Percentiles rank a stretch among this genome's conserved stretches.
These are phyloP conservation scores for Tachina grossa DNA, from an alignment of 2,888 invertebrate genomes.

Conservation along the genomic window DNA sequence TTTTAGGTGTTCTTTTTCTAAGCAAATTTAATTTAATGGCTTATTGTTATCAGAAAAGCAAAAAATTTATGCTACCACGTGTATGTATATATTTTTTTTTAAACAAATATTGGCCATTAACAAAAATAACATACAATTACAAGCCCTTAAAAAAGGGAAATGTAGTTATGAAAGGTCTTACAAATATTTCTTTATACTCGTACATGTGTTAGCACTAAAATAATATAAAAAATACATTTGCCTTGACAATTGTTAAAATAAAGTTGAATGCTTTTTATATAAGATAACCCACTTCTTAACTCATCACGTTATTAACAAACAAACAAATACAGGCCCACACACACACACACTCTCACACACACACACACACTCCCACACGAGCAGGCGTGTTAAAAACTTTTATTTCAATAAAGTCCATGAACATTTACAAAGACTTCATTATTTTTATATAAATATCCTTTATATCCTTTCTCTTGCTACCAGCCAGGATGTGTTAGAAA, in stretches of 20 bases:
- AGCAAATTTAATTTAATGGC: slow-evolving; percentile 29
- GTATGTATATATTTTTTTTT: background rate
- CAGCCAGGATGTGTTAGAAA: background rate
- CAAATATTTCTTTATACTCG: background rate
- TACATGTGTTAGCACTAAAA: background rate
- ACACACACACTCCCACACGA: too few species aligned
- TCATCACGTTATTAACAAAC: too few species aligned
- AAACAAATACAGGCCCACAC: too few species aligned
- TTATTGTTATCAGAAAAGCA: slow-evolving; percentile 1
- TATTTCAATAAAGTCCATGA: background rate
- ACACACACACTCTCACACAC: too few species aligned
- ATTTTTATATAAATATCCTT: background rate
- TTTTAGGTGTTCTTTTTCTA: slow-evolving; percentile 9
- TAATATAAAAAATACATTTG: slow-evolving; percentile 31
- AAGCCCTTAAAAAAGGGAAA: background rate
- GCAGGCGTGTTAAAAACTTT: background rate
- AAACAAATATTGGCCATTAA: background rate
- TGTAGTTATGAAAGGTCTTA: slow-evolving; percentile 6
- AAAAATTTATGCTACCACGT: background rate
- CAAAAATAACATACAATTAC: slow-evolving; percentile 5
- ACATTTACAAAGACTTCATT: background rate
- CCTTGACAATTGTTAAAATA: slow-evolving; percentile 1
- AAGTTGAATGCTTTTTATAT: slow-evolving; percentile 34
- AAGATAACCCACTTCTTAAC: background rate
- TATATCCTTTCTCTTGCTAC: background rate